phyloP scores from a whole-genome alignment of 37 sponge, comb jelly and placozoan species.

The Amphimedon queenslandica region DNA sequence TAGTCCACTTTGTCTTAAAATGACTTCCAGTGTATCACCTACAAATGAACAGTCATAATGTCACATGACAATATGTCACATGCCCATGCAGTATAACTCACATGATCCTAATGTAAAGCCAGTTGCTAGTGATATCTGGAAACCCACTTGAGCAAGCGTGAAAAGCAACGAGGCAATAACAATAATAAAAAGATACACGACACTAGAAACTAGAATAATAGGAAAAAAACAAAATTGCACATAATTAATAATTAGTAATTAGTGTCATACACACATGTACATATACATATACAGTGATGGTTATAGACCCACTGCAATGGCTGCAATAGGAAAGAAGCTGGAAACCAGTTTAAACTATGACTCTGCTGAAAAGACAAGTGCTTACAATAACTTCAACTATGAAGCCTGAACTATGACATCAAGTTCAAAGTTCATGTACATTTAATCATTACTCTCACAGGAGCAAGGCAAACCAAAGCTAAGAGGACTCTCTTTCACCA shows the following conservation, averaged over 20 bases:
- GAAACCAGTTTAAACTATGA: too few relatives aligned
- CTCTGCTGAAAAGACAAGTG: too few relatives aligned
- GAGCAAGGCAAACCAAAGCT: too few relatives aligned
- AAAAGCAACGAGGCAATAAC: conserved; percentile 25
- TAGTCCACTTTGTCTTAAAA: conserved; percentile 1
- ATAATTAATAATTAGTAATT: not conserved
- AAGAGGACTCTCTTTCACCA: too few relatives aligned
- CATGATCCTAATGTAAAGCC: not conserved
- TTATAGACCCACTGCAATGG: too few relatives aligned
- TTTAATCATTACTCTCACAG: too few relatives aligned
- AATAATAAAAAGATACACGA: conserved; percentile 19
- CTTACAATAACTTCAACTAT: too few relatives aligned
- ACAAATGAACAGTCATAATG: not conserved
- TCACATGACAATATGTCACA: not conserved
- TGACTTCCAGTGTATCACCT: not conserved
- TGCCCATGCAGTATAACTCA: conserved; percentile 13
- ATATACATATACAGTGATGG: too few relatives aligned
- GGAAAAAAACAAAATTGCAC: not conserved
- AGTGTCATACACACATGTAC: too few relatives aligned
- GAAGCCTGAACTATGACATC: too few relatives aligned
- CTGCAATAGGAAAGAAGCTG: too few relatives aligned
- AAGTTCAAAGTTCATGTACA: too few relatives aligned
- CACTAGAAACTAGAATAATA: conserved; percentile 14
- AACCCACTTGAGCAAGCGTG: conserved; percentile 47
- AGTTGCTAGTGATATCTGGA: conserved; percentile 57